These are phyloP conservation scores for Kryptolebias marmoratus DNA, from an alignment of 2,113 vertebrate species.

Conservation along the genomic window DNA sequence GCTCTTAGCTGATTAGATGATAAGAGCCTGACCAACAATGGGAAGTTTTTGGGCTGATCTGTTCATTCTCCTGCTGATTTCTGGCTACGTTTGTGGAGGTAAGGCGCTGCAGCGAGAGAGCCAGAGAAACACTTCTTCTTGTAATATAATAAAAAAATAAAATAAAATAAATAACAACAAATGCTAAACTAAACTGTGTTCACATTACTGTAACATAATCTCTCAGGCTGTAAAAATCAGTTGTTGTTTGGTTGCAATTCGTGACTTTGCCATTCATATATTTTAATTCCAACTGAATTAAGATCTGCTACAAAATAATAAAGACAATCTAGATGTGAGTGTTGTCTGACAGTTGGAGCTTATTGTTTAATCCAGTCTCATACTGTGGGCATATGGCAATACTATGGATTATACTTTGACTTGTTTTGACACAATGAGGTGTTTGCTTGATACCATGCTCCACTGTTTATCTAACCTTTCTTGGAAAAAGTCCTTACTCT, in stretches of 20 bases:
- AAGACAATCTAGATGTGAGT: not conserved
- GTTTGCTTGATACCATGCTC: constrained; percentile 3
- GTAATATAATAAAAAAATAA: too few relatives aligned
- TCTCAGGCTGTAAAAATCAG: not conserved
- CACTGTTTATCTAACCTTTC: not conserved
- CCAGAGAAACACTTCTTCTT: not conserved
- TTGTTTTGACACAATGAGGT: not conserved
- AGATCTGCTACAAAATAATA: too few relatives aligned
- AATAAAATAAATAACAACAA: too few relatives aligned
- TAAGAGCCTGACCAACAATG: constrained; percentile 47
- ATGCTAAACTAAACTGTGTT: not conserved
- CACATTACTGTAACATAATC: not conserved
- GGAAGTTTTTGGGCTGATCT: constrained; percentile 51
- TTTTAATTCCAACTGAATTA: not conserved
- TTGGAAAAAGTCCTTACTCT: not conserved
- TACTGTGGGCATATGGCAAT: constrained; percentile 28
- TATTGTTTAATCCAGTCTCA: constrained; percentile 35
- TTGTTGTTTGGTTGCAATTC: not conserved
- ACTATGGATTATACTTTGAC: constrained; percentile 30
- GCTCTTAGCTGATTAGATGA: constrained; percentile 27
- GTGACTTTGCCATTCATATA: not conserved
- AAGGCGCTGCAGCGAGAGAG: constrained; percentile 32
- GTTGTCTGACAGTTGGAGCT: constrained; percentile 6
- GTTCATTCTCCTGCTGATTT: constrained; percentile 63
- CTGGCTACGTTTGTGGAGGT: constrained; percentile 72